phyloP scores from a whole-genome alignment of 2,113 vertebrate species.

The Tinamus guttatus region DNA sequence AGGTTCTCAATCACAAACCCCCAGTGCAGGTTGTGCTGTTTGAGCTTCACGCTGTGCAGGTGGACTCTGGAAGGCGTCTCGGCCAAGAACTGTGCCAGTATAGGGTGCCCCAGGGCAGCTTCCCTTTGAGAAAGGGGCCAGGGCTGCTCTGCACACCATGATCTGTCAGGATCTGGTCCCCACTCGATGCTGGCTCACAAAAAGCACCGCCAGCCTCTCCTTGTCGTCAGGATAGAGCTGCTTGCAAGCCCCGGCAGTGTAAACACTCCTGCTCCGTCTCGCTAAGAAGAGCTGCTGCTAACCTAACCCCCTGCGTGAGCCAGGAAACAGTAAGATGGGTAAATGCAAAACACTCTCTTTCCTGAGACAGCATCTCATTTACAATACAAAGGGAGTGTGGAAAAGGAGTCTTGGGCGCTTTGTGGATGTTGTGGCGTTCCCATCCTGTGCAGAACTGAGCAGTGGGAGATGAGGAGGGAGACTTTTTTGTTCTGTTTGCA shows the following conservation, averaged over 20 bases:
- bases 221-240: background rate
- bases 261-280: background rate
- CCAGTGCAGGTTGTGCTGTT: accelerated
- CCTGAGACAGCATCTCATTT: background rate
- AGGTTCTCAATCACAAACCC: no score
- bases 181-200: background rate
- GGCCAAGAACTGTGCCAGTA: no score
- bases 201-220: background rate
- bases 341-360: background rate
- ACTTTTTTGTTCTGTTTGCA: background rate
- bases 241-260: background rate
- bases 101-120: background rate
- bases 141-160: background rate
- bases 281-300: background rate
- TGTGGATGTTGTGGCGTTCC: background rate
- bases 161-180: background rate
- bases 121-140: background rate
- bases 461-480: background rate
- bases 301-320: background rate
- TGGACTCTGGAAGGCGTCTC: no score
- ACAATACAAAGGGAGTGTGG: background rate
- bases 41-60: background rate
- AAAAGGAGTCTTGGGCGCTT: background rate
- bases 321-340: background rate
- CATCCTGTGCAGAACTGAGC: background rate